Percentiles rank a stretch among this genome's conserved stretches.
These are phyloP conservation scores for Bambusicola thoracicus DNA, from an alignment of 2,113 vertebrate genomes.

Conservation along the genomic window DNA sequence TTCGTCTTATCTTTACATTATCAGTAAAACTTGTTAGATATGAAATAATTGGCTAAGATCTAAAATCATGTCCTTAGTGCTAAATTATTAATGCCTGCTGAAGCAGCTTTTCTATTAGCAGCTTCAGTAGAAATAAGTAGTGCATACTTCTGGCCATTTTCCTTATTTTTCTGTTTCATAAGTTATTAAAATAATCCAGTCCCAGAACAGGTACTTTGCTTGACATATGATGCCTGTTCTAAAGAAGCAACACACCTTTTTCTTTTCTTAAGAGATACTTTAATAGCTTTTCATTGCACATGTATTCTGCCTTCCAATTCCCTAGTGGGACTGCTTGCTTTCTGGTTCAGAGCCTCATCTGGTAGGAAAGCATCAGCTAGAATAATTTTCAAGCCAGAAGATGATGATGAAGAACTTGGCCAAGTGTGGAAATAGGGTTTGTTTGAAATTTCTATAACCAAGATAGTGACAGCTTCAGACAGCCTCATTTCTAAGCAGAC, in stretches of 20 bases:
- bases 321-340: not conserved
- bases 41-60: not conserved
- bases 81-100: constrained; percentile 14
- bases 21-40: not conserved
- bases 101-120: not conserved
- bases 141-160: not conserved
- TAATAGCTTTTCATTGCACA: constrained; percentile 18
- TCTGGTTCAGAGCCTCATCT: not conserved
- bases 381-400: constrained; percentile 13
- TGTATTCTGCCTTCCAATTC: not conserved
- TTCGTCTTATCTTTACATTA: not conserved
- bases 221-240: not conserved
- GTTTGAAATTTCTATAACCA: not conserved
- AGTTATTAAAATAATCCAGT: constrained; percentile 13
- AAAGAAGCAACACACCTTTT: not conserved
- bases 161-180: not conserved
- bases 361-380: not conserved
- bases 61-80: not conserved
- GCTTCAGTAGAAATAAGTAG: not conserved
- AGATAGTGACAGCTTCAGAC: not conserved
- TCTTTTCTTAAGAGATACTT: not conserved
- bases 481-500: not conserved
- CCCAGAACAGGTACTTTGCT: not conserved
- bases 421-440: not conserved
- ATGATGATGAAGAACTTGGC: not conserved